Evolutionary conservation across 2,113 vertebrate genomes (phyloP).

Genomic region (Agapornis roseicollis): DNA sequence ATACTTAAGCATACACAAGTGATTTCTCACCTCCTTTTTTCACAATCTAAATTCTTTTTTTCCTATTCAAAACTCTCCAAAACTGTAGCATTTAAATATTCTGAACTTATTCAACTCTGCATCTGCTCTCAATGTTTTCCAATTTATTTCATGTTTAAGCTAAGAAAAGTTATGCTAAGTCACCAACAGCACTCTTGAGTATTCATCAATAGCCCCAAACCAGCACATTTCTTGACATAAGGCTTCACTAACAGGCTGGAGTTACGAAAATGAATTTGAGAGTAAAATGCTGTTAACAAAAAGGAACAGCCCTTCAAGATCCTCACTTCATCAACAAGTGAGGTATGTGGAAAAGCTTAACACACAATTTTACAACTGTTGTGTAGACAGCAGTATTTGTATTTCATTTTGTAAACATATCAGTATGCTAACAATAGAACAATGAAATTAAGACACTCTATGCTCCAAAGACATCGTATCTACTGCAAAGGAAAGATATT

Average conservation of each 20-base stretch:
- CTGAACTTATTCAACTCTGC: neutral
- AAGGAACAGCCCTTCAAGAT: neutral
- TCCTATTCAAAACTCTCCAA: neutral
- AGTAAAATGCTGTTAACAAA: neutral
- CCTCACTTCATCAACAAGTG: neutral
- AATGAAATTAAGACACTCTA: neutral
- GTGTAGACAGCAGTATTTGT: neutral
- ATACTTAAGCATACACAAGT: neutral
- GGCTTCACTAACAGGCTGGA: neutral
- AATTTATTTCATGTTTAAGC: neutral
- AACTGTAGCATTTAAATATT: neutral
- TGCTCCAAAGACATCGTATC: neutral
- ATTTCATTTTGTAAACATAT: neutral
- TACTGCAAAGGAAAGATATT: neutral
- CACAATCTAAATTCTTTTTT: neutral
- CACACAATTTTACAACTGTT: neutral
- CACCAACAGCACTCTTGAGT: neutral
- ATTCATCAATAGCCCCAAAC: neutral
- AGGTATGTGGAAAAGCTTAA: neutral
- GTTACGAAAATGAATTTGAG: neutral
- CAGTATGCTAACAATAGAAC: neutral
- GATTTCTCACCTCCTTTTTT: neutral
- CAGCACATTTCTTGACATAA: neutral
- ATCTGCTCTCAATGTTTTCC: neutral
- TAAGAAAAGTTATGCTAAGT: neutral